These are phyloP conservation scores for Rhagium mordax DNA, from an alignment of 2,888 invertebrate genomes.

Conservation along the genomic window DNA sequence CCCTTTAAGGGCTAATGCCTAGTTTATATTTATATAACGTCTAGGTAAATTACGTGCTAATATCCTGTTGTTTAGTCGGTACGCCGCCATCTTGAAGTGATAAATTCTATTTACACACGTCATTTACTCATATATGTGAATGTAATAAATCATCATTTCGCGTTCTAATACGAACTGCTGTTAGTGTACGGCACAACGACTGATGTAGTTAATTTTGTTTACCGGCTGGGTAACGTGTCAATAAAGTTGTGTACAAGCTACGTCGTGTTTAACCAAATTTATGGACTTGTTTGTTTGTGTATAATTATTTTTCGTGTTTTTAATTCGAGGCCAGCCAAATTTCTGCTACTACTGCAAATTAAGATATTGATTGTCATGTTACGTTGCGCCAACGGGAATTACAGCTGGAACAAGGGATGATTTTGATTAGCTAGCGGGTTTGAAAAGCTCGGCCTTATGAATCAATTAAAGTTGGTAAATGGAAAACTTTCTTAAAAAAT, in stretches of 20 bases:
- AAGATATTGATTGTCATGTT: too few relatives aligned
- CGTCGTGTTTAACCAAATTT: conserved; percentile 35
- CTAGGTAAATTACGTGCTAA: conserved; percentile 39
- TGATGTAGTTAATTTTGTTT: conserved; percentile 55
- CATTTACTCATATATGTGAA: conserved; percentile 61
- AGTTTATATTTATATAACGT: conserved; percentile 25
- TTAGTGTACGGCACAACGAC: conserved; percentile 38
- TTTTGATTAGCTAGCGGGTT: too few relatives aligned
- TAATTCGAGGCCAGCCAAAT: not conserved
- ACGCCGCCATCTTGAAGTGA: conserved; percentile 59
- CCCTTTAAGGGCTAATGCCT: conserved; percentile 18
- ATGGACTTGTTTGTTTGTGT: conserved; percentile 37
- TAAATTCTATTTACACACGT: conserved; percentile 64
- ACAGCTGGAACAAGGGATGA: too few relatives aligned
- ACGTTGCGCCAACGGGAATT: too few relatives aligned
- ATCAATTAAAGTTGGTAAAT: too few relatives aligned
- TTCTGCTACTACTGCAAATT: not conserved
- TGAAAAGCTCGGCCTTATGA: too few relatives aligned
- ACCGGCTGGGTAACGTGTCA: conserved; percentile 51
- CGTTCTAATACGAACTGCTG: conserved; percentile 55
- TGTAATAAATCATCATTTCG: conserved; percentile 63
- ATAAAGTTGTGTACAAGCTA: conserved; percentile 46
- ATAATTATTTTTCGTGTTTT: conserved; percentile 36
- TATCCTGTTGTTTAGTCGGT: conserved; percentile 33
- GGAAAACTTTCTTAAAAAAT: too few relatives aligned